These are phyloP conservation scores for Adrianichthys oophorus DNA, from an alignment of 2,797 vertebrate species.

Conservation along the genomic window DNA sequence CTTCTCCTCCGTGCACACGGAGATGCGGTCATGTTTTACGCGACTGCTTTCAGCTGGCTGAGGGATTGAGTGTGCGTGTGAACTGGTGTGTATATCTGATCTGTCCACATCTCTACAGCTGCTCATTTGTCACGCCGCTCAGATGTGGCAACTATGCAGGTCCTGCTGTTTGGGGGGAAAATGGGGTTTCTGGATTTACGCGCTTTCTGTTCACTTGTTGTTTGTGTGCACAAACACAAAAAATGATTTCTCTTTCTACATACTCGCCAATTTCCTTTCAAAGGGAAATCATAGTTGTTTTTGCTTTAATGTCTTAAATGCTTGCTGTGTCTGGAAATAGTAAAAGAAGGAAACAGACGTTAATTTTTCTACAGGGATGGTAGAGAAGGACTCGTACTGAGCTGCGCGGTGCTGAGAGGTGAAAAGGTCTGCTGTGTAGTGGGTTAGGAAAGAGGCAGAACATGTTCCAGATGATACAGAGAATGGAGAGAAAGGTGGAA, in stretches of 20 bases:
- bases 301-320: too few relatives aligned
- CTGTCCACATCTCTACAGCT: slow-evolving; percentile 43
- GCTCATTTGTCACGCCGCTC: slow-evolving; percentile 61
- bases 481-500: neutral
- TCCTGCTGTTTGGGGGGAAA: slow-evolving; percentile 14
- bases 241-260: too few relatives aligned
- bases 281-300: too few relatives aligned
- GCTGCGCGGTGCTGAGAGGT: slow-evolving; percentile 9
- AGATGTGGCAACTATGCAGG: slow-evolving; percentile 27
- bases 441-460: slow-evolving; percentile 21
- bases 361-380: slow-evolving; percentile 24
- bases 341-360: neutral
- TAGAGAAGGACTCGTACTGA: slow-evolving; percentile 12
- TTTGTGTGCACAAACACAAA: neutral
- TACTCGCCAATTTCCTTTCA: too few relatives aligned
- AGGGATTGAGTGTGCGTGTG: slow-evolving; percentile 19
- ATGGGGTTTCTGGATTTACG: slow-evolving; percentile 7
- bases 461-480: slow-evolving; percentile 4
- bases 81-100: slow-evolving; percentile 16
- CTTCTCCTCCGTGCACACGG: slow-evolving; percentile 12
- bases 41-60: slow-evolving; percentile 39
- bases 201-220: neutral
- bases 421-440: slow-evolving; percentile 22
- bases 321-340: too few relatives aligned
- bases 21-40: slow-evolving; percentile 24